Evolutionary conservation across 2,797 vertebrate genomes (phyloP), one percentile per base, ranked within the genome.

Genomic region (Helicolenus hilgendorfi): DNA sequence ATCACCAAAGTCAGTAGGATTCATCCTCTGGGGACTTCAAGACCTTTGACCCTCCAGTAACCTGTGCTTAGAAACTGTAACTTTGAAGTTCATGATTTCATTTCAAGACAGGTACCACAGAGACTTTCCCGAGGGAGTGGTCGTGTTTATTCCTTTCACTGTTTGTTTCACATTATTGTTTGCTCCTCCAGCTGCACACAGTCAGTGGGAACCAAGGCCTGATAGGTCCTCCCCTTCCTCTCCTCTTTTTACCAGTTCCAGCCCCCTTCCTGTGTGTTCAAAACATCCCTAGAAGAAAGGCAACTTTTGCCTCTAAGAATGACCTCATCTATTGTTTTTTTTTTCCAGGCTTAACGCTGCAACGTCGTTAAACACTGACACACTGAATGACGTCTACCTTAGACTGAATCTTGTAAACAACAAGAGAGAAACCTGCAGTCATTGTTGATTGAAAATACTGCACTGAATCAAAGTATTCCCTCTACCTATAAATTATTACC

Each of bases 121-220:
- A 78, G 73, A 60, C 58, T 88, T 88, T 77, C 60, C 77, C 13
- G 8, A 68, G 84, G 85, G 87, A 89, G 74, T 41, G 74, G 72
- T 68, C 72, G 10, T 95, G 89, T 92, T 95, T 89, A 81, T 86
- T 79, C 59, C 78, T 79, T 86, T 86, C 63, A 55, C 82, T 92
- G 83, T 87, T 93, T 89, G 70, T 86, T 94, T 96, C 93, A 88
- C 93, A 93, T 91, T 75, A 94, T 95, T 96, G 95, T 96, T 90
- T 58, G n/a, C 77, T 86, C 75, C 38, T 85, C 70, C 95, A 96
- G 95, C 94, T 96, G 94, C 83, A 83, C 84, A 81, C 56, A 84
- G 78, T 88, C 79, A 92, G 89, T 91, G 75, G 86, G 93, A 94
- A 88, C 85, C 91, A 91, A 89, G 84, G 90, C 36, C 80, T 85